Conservation (phyloP, 2,113 vertebrate species). For the Nansenia antarctica region DNA sequence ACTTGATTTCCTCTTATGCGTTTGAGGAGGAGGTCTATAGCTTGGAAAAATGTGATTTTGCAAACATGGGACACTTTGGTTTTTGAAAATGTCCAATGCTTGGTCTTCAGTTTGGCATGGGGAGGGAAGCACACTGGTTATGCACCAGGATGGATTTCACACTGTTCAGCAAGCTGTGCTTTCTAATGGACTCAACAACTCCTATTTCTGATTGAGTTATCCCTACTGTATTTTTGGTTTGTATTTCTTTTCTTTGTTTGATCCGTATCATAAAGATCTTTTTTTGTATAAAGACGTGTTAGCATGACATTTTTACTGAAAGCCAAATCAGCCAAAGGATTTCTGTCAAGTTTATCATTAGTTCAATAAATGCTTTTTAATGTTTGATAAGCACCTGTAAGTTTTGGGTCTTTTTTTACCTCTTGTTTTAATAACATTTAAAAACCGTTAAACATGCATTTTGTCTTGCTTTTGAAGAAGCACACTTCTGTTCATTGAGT, state of each 20-base stretch:
- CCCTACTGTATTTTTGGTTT: conserved; percentile 7
- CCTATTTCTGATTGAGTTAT: neutral
- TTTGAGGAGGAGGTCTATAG: neutral
- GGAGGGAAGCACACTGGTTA: neutral
- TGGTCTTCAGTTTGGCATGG: conserved; percentile 7
- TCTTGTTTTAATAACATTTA: neutral
- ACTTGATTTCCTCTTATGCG: neutral
- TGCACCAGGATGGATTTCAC: neutral
- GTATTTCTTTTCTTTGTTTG: conserved; percentile 6
- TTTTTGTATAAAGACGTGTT: neutral
- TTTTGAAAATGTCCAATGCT: neutral
- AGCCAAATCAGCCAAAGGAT: neutral
- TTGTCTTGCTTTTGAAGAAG: neutral
- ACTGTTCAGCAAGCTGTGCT: neutral
- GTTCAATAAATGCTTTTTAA: conserved; percentile 21
- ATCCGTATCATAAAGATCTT: neutral
- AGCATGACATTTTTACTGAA: conserved; percentile 6
- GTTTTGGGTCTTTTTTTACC: neutral
- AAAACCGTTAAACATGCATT: neutral
- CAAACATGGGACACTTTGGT: neutral
- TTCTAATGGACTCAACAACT: neutral
- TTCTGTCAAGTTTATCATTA: neutral
- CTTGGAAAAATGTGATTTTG: neutral
- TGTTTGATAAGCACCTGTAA: conserved; percentile 3
- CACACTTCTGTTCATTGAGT: neutral